Base-by-base conservation (phyloP, 2,888 invertebrate genomes). In the Erebia epiphron region DNA sequence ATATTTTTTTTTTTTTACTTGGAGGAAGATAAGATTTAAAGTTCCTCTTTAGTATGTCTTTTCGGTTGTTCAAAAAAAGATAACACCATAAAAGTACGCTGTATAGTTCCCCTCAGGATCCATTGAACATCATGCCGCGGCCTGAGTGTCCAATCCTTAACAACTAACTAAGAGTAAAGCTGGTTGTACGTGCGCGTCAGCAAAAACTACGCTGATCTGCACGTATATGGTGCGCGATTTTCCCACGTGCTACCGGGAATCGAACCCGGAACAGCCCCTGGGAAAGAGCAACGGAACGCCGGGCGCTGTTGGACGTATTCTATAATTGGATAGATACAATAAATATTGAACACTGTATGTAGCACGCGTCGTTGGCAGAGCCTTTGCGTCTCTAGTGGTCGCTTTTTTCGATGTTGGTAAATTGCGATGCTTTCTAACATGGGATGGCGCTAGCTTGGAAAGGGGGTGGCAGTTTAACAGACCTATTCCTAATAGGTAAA, bases 171-270 rank as follows among this genome's bases (percentile, higher is more conserved):
- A 70, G 56, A 26, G 56, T 21, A 57, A 26, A 26, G 71, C 67
- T 54, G 46, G 69, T 71, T 74, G 73, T 72, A 74, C 69, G 75
- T 69, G 74, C 75, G 35, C 76, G 68, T 67, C 73, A 76, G 76
- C 75, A 77, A 78, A 79, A 81, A 85, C 83, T 82, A 82, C 78
- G 77, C 82, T 87, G 89, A 89, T 60, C 46, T 13, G 46, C 21
- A 13, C 62, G 62, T 90, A 89, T 89, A 91, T 88, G 82, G 85
- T 75, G 83, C 84, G 81, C 81, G 84, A 82, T 86, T 83, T 92
- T 93, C 92, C 90, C 92, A 93, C 92, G 91, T 91, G 89, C 87
- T 90, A 90, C 89, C 81, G 74, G 85, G 92, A 92, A 92, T 79
- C 81, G 77, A 87, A 91, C 92, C 90, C 90, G 92, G 92, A 92